These are phyloP conservation scores for Cebidichthys violaceus DNA, from an alignment of 2,113 vertebrate genomes.

Conservation along the genomic window DNA sequence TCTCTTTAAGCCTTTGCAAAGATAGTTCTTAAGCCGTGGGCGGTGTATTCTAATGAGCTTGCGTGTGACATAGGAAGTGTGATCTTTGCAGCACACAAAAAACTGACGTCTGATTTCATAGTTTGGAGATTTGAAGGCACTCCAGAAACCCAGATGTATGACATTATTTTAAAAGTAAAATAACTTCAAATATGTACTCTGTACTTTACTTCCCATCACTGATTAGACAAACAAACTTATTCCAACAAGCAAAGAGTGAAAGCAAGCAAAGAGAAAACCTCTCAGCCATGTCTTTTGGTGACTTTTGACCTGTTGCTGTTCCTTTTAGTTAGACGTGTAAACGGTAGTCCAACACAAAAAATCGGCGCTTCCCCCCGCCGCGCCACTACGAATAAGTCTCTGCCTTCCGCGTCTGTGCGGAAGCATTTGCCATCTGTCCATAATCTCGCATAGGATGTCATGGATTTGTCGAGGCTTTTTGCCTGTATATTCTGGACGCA, in stretches of 20 bases:
- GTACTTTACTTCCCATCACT: neutral
- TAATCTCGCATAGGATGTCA: constrained; percentile 22
- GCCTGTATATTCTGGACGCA: constrained; percentile 14
- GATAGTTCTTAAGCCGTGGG: neutral
- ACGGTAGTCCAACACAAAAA: neutral
- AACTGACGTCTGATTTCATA: neutral
- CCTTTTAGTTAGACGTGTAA: neutral
- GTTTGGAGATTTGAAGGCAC: too few species aligned
- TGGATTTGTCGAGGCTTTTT: constrained; percentile 51
- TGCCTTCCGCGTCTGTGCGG: constrained; percentile 5
- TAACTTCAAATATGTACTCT: too few species aligned
- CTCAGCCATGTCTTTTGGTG: neutral
- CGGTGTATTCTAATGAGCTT: neutral
- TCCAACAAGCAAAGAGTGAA: neutral
- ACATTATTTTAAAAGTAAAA: neutral
- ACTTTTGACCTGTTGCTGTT: constrained; percentile 18
- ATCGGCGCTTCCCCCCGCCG: neutral
- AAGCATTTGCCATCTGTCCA: constrained; percentile 58
- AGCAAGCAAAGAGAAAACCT: neutral
- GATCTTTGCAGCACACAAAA: neutral
- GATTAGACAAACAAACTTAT: neutral
- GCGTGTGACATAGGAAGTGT: neutral
- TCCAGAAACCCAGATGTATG: too few species aligned
- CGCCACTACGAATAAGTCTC: constrained; percentile 8
- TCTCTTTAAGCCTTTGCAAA: neutral